phyloP scores from a whole-genome alignment of 2,888 invertebrate species.

The Gymnoscelis rufifasciata region DNA sequence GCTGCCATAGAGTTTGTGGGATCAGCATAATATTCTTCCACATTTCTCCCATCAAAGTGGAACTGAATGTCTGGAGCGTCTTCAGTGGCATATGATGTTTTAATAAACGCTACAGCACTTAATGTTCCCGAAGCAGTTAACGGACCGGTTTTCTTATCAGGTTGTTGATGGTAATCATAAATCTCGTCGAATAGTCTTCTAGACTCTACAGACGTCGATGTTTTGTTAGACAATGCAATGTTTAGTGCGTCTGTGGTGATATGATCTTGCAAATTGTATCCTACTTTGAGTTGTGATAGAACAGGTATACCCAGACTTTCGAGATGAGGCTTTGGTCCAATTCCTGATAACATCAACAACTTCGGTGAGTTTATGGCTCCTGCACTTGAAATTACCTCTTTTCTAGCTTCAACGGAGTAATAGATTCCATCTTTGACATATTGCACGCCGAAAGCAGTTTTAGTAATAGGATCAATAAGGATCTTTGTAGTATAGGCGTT shows the following conservation, averaged over 20 bases:
- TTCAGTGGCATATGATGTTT: slow-evolving; percentile 68
- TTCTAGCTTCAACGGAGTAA: slow-evolving; percentile 66
- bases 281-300: slow-evolving; percentile 83
- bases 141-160: slow-evolving; percentile 67
- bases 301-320: slow-evolving; percentile 72
- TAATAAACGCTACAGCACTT: slow-evolving; percentile 79
- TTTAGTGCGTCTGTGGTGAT: slow-evolving; percentile 80
- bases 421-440: slow-evolving; percentile 61
- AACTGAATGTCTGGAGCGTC: slow-evolving; percentile 83
- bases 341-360: slow-evolving; percentile 81
- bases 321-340: slow-evolving; percentile 81
- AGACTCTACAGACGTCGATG: slow-evolving; percentile 64
- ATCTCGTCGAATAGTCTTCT: slow-evolving; percentile 63
- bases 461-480: slow-evolving; percentile 78
- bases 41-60: slow-evolving; percentile 80
- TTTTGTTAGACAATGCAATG: slow-evolving; percentile 70
- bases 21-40: slow-evolving; percentile 78
- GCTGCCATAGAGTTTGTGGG: slow-evolving; percentile 72
- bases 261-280: slow-evolving; percentile 87
- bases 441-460: slow-evolving; percentile 65
- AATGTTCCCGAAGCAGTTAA: slow-evolving; percentile 76
- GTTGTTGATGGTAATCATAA: slow-evolving; percentile 57
- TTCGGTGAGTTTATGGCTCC: slow-evolving; percentile 82
- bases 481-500: slow-evolving; percentile 77
- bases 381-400: slow-evolving; percentile 81